Conservation (phyloP, 2,797 vertebrate genomes). For the Lepus oiostolus region DNA sequence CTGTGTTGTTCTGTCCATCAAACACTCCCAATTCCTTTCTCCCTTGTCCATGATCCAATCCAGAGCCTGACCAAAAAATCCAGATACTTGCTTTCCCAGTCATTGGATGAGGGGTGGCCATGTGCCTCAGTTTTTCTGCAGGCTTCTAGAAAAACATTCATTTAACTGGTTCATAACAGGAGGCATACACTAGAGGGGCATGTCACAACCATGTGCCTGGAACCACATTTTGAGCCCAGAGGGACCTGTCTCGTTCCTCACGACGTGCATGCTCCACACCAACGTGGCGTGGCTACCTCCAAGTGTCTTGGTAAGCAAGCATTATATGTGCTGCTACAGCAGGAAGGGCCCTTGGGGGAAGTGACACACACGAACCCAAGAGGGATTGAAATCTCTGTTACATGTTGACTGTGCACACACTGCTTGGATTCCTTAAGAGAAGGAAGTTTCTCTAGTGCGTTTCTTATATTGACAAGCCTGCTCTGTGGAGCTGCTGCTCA, state of each 20-base stretch:
- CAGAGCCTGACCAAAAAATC: background rate
- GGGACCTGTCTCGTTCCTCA: background rate
- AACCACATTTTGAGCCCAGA: background rate
- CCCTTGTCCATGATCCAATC: background rate
- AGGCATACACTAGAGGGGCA: background rate
- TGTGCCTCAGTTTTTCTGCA: background rate
- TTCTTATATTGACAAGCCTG: background rate
- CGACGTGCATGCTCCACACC: conserved; percentile 6
- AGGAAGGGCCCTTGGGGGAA: background rate
- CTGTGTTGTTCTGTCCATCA: background rate
- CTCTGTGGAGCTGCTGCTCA: background rate
- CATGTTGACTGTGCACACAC: background rate
- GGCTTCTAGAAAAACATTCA: conserved; percentile 37
- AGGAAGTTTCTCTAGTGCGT: background rate
- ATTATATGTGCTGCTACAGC: background rate
- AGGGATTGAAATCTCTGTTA: background rate
- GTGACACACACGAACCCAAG: background rate
- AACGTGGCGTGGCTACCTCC: background rate
- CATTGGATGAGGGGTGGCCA: background rate
- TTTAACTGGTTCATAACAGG: background rate
- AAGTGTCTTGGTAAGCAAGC: background rate
- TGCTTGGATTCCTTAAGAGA: conserved; percentile 14
- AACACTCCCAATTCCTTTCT: background rate
- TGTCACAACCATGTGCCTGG: background rate
- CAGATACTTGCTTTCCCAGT: background rate